phyloP scores from a whole-genome alignment of 2,797 vertebrate species.

The Gymnocypris eckloni region DNA sequence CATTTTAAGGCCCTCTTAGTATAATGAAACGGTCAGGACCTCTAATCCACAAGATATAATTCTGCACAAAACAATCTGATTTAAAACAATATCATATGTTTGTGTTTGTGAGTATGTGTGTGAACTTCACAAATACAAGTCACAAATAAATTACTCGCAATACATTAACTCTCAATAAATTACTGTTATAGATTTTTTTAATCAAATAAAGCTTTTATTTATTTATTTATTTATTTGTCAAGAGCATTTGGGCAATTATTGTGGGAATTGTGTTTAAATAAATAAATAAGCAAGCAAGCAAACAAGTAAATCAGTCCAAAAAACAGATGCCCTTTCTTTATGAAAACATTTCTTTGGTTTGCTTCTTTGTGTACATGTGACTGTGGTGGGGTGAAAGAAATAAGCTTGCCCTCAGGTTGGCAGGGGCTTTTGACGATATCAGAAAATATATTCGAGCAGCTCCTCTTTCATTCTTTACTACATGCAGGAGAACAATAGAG shows the following conservation, averaged over 20 bases:
- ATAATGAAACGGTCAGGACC: slow-evolving; percentile 74
- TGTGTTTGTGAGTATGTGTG: not conserved
- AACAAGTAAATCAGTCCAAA: not conserved
- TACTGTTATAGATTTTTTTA: not conserved
- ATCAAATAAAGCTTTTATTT: not conserved
- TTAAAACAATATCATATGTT: slow-evolving; percentile 44
- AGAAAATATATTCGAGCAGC: slow-evolving; percentile 34
- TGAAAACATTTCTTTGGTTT: not conserved
- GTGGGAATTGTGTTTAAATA: not conserved
- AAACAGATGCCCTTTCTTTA: not conserved
- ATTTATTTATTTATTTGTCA: too few species aligned
- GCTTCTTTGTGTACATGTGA: not conserved
- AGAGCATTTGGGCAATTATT: not conserved
- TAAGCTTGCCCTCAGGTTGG: not conserved
- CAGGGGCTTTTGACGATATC: not conserved
- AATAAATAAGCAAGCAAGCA: not conserved
- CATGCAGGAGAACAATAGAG: slow-evolving; percentile 46
- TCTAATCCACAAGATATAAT: slow-evolving; percentile 59
- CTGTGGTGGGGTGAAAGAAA: slow-evolving; percentile 18
- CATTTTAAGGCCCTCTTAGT: slow-evolving; percentile 68
- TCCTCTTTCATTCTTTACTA: slow-evolving; percentile 44
- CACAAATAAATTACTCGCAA: not conserved
- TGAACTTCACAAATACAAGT: not conserved
- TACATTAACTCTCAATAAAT: not conserved
- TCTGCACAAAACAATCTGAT: slow-evolving; percentile 47